These are phyloP conservation scores for Meta bourneti DNA, from an alignment of 2,888 invertebrate genomes.

Conservation along the genomic window DNA sequence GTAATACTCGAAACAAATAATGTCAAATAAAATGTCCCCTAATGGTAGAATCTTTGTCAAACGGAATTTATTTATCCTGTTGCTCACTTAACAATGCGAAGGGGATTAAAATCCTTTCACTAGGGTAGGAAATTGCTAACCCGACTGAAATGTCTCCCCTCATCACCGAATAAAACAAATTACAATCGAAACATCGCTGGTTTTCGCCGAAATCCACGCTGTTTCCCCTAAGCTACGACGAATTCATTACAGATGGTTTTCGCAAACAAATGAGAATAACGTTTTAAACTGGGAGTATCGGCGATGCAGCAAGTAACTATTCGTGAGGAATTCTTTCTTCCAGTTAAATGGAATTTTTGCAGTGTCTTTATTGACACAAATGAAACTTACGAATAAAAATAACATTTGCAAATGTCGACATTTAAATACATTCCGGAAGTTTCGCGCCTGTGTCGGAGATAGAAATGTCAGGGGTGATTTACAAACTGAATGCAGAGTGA, in stretches of 20 bases:
- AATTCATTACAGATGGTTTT: background rate
- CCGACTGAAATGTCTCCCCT: background rate
- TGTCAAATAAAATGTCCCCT: background rate
- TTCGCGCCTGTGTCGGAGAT: background rate
- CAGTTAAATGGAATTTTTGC: constrained; percentile 6
- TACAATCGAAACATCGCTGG: background rate
- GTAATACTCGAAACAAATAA: no score
- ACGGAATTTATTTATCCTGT: background rate
- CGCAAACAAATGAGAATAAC: background rate
- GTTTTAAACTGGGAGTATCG: background rate
- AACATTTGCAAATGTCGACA: constrained; percentile 32
- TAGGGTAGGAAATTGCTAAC: background rate
- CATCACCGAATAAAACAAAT: background rate
- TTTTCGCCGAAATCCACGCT: no score
- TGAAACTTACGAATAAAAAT: constrained; percentile 5
- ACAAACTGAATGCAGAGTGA: background rate
- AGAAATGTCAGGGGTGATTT: background rate
- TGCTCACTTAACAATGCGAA: background rate
- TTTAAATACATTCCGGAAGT: constrained; percentile 21
- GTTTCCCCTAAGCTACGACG: background rate
- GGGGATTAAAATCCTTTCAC: background rate
- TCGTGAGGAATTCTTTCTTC: background rate
- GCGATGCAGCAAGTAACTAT: background rate
- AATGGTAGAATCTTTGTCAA: background rate
- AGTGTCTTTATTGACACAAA: constrained; percentile 3